Evolutionary conservation across 2,113 vertebrate species (phyloP), one percentile per base, ranked within the genome.

Genomic region (Lethenteron camtschaticum): DNA sequence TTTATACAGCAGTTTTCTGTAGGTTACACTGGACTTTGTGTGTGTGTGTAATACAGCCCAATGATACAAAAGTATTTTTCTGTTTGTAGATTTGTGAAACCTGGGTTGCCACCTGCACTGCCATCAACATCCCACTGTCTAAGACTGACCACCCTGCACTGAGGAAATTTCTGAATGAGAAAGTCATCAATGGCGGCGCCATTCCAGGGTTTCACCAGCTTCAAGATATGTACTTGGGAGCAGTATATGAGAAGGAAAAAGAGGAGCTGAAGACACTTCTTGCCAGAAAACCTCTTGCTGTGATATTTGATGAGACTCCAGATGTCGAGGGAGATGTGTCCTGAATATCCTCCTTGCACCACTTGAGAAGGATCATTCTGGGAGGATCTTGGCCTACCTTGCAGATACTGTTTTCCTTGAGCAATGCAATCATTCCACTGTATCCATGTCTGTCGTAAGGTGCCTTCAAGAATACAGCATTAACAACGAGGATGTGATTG

Each of bases 321-420:
- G 71, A 75, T 68, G 56, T 73, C 18, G 69, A 75, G 72, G 73
- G 12, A 71, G 70, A 72, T 75, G 74, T 20, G 18, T 20, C 18
- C 18, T 20, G 18, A 20, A 20, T 20, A 20, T 20, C 18, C 18
- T 20, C 18, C 18, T 20, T 20, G 18, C 18, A 20, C 18, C 18
- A 20, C 18, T 20, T 20, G 18, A 20, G 18, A 20, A 75, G n/a
- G 73, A 75, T 74, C 56, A 57, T 8, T 71, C 55, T 14, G 70
- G 70, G 9, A 74, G 68, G 18, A 74, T 74, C 12, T 3, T 71
- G 20, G 71, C 57, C 57, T 75, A 73, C 72, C 56, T 72, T 12
- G 69, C 58, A 72, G 70, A 73, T 13, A 74, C 72, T 11, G 66
- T 73, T 13, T 71, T 71, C 55, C 68, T 72, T 8, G 70, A 73